phyloP scores from a whole-genome alignment of 2,113 vertebrate genomes.

The Eptesicus fuscus region DNA sequence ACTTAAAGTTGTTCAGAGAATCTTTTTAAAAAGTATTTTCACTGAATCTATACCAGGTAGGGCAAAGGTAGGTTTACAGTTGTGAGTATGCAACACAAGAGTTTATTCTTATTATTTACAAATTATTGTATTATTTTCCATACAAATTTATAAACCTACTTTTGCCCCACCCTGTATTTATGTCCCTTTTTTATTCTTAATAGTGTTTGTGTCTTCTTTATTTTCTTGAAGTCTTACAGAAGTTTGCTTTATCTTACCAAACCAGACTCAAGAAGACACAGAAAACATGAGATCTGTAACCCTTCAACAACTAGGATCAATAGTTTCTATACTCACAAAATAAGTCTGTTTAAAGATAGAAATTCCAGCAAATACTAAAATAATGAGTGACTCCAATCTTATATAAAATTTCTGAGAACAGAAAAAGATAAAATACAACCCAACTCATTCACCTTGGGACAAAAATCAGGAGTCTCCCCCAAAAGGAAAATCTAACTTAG shows the following conservation, averaged over 20 bases:
- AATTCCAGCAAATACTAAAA: not conserved
- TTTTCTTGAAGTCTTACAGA: not conserved
- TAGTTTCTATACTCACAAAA: not conserved
- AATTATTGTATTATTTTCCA: not conserved
- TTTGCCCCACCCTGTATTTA: not conserved
- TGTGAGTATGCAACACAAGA: not conserved
- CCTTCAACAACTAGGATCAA: not conserved
- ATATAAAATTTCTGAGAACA: not conserved
- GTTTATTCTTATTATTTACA: not conserved
- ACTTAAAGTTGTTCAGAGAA: not conserved
- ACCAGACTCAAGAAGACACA: not conserved
- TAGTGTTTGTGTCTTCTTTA: not conserved
- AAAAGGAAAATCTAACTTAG: not conserved
- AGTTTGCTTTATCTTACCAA: not conserved
- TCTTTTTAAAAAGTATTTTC: not conserved
- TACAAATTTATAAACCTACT: not conserved
- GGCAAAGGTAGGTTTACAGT: not conserved
- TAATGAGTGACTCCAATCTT: not conserved
- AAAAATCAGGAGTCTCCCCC: not conserved
- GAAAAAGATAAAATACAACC: not conserved
- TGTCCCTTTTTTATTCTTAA: not conserved
- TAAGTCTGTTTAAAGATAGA: not conserved
- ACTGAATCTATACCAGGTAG: not conserved
- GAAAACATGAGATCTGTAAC: not conserved
- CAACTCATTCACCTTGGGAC: not conserved